Percentiles rank a stretch among this genome's conserved stretches.
Conservation (phyloP, 2,113 vertebrate genomes). For the Semnornis frantzii region DNA sequence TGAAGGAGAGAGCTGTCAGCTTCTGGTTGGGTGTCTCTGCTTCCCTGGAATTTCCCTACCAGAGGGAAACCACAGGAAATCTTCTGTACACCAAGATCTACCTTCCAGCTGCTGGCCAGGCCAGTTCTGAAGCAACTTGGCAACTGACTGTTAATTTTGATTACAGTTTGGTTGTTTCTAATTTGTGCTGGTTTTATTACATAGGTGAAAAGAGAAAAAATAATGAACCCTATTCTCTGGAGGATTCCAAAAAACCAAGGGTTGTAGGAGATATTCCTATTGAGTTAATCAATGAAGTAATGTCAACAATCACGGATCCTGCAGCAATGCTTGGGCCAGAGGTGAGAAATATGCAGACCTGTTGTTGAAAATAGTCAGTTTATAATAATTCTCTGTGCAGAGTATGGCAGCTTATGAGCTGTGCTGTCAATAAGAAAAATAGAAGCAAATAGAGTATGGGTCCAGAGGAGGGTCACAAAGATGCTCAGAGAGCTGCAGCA, state of each 20-base stretch:
- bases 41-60: neutral
- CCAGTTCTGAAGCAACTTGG: too few species aligned
- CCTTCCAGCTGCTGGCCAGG: too few species aligned
- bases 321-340: constrained; percentile 88
- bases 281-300: constrained; percentile 96
- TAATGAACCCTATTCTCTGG: constrained; percentile 83
- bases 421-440: neutral
- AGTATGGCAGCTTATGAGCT: neutral
- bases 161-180: neutral
- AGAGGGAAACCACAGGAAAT: neutral
- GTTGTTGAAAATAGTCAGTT: too few species aligned
- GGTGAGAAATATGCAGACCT: constrained; percentile 68
- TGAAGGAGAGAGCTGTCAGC: neutral
- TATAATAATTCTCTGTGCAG: too few species aligned
- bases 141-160: too few species aligned
- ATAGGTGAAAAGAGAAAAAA: constrained; percentile 92
- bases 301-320: constrained; percentile 96
- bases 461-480: neutral
- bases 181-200: constrained; percentile 17
- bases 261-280: constrained; percentile 95
- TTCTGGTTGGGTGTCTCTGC: neutral
- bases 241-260: constrained; percentile 89
- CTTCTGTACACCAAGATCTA: too few species aligned
- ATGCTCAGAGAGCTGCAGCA: too few species aligned
- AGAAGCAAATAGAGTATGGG: neutral